Base-by-base conservation (phyloP, 2,888 invertebrate genomes). In the Apeira syringaria region DNA sequence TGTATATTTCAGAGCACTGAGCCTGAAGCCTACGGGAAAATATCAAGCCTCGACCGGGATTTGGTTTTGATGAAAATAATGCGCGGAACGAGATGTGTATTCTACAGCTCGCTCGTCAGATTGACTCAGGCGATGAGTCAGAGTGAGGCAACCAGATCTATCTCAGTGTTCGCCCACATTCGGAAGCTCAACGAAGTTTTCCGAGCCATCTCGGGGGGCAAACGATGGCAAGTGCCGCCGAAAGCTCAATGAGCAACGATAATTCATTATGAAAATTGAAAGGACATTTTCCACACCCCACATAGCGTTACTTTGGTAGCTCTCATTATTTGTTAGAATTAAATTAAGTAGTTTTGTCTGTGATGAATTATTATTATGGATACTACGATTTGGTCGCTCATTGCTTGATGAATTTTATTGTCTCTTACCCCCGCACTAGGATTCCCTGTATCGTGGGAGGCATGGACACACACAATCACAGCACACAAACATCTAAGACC, bases 11-110 rank as follows among this genome's bases (percentile, higher is more conserved):
- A 78, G 78, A 61, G 68, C 66, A 88, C 85, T 86, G 80, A 80
- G 68, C 68, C 69, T 74, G 72, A 77, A 82, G 77, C 79, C 82
- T 85, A 82, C 83, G 74, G 83, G 84, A 87, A 84, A 86, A 83
- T 76, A 72, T 77, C 71, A 78, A 82, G 80, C 83, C 80, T 77
- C 78, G 74, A 70, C 80, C 81, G 81, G 85, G 87, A 81, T 73
- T 71, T 68, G 54, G 45, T 47, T 42, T 41, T 48, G 72, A 68
- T 74, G 71, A 73, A 77, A 80, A 73, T 71, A 71, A 67, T 32
- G 44, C 64, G 66, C 64, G 57, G 47, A 43, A 59, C 61, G 53
- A 53, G 50, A 60, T 50, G 47, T 35, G 41, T 47, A 37, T 47
- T 53, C 73, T 64, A 79, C 79, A 74, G 55, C 67, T 85, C 76